phyloP scores from a whole-genome alignment of 2,797 vertebrate genomes.

The Mastacembelus armatus region DNA sequence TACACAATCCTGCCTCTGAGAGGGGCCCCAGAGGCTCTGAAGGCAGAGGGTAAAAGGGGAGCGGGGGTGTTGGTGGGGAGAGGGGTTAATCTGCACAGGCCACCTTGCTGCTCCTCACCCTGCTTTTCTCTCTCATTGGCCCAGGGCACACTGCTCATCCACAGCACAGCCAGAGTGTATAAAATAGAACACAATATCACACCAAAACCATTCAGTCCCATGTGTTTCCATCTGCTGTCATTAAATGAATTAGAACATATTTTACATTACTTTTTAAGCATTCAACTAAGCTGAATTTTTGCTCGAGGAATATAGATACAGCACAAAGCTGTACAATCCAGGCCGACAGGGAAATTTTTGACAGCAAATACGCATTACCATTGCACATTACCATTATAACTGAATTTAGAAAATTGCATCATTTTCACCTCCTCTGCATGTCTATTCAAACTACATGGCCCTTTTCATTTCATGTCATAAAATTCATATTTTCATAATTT shows the following conservation, averaged over 20 bases:
- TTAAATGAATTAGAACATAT: slow-evolving; percentile 85
- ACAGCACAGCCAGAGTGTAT: slow-evolving; percentile 79
- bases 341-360: slow-evolving; percentile 83
- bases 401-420: slow-evolving; percentile 88
- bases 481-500: slow-evolving; percentile 85
- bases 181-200: slow-evolving; percentile 81
- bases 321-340: slow-evolving; percentile 83
- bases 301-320: slow-evolving; percentile 83
- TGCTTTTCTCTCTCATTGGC: slow-evolving; percentile 83
- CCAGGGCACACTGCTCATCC: slow-evolving; percentile 79
- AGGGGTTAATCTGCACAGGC: slow-evolving; percentile 87
- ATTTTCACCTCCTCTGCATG: slow-evolving; percentile 86
- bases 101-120: slow-evolving; percentile 87
- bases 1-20: slow-evolving; percentile 82
- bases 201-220: slow-evolving; percentile 79
- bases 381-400: slow-evolving; percentile 86
- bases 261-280: slow-evolving; percentile 84
- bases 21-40: slow-evolving; percentile 76
- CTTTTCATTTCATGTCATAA: slow-evolving; percentile 85
- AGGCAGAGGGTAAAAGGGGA: slow-evolving; percentile 71
- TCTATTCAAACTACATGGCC: slow-evolving; percentile 84
- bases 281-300: slow-evolving; percentile 81
- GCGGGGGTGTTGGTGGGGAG: slow-evolving; percentile 69
- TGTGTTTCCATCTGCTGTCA: slow-evolving; percentile 83
- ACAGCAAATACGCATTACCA: slow-evolving; percentile 82